These are phyloP conservation scores for Penelope pileata DNA, from an alignment of 2,113 vertebrate genomes.

Conservation along the genomic window DNA sequence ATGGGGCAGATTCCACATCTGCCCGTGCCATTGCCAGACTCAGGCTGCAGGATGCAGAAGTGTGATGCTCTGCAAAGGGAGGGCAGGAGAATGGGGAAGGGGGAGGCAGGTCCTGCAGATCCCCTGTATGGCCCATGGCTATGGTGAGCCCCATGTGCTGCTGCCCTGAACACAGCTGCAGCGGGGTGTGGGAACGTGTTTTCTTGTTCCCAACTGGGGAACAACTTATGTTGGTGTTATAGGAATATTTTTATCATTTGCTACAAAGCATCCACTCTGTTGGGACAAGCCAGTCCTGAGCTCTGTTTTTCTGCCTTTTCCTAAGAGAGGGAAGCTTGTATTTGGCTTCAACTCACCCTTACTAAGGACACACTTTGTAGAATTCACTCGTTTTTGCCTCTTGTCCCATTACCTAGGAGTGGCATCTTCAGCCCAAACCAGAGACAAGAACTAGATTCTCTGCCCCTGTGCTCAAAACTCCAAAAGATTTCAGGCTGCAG, in stretches of 20 bases:
- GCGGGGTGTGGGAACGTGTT: accelerated
- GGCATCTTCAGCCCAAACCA: background rate
- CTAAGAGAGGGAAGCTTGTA: background rate
- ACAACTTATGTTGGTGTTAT: background rate
- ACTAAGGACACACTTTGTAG: background rate
- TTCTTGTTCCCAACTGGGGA: background rate
- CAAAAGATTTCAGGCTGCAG: background rate
- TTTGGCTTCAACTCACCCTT: background rate
- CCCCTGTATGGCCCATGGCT: accelerated
- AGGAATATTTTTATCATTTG: background rate
- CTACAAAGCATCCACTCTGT: background rate
- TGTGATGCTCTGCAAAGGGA: background rate
- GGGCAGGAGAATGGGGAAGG: background rate
- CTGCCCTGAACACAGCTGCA: background rate
- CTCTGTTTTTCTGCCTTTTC: background rate
- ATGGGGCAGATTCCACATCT: background rate
- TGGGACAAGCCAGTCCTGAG: background rate
- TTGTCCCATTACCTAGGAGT: background rate
- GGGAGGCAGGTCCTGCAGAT: background rate
- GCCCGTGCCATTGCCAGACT: background rate
- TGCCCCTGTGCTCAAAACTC: background rate
- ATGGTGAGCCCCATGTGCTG: background rate
- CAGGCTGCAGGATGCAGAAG: background rate
- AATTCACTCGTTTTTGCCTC: background rate
- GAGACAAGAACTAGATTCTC: background rate